Percentiles rank a stretch among this genome's conserved stretches.
Conservation (phyloP, 1,140 invertebrate genomes). For the Aricia agestis region DNA sequence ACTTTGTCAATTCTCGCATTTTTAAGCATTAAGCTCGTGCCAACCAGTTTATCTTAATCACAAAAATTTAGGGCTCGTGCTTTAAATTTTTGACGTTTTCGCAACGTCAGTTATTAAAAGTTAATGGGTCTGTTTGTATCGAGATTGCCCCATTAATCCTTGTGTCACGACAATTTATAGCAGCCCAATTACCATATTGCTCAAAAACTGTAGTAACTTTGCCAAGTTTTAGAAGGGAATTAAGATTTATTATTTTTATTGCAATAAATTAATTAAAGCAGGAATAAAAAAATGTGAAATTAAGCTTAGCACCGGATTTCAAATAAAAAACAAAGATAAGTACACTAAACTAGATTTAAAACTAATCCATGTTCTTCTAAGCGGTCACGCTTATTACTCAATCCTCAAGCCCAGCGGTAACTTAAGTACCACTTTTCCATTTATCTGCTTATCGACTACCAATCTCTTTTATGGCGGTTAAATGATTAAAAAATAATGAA, state of each 20-base stretch:
- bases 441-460: background rate
- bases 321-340: too few species aligned
- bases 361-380: too few species aligned
- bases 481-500: constrained; percentile 3
- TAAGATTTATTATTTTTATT: too few species aligned
- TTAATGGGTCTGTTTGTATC: background rate
- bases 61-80: constrained; percentile 10
- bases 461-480: background rate
- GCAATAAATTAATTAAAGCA: too few species aligned
- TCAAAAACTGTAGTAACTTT: background rate
- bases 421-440: too few species aligned
- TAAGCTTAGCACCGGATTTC: too few species aligned
- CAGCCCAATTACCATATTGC: background rate
- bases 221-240: background rate
- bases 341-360: too few species aligned
- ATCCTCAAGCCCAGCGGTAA: too few species aligned
- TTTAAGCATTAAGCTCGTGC: constrained; percentile 5
- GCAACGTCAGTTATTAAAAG: background rate
- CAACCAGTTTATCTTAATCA: constrained; percentile 8
- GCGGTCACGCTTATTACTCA: too few species aligned
- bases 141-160: background rate
- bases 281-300: too few species aligned
- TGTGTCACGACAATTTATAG: background rate
- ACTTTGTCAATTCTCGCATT: background rate
- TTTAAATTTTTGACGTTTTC: background rate